phyloP scores from a whole-genome alignment of 1,140 invertebrate genomes.

The Physella acuta region DNA sequence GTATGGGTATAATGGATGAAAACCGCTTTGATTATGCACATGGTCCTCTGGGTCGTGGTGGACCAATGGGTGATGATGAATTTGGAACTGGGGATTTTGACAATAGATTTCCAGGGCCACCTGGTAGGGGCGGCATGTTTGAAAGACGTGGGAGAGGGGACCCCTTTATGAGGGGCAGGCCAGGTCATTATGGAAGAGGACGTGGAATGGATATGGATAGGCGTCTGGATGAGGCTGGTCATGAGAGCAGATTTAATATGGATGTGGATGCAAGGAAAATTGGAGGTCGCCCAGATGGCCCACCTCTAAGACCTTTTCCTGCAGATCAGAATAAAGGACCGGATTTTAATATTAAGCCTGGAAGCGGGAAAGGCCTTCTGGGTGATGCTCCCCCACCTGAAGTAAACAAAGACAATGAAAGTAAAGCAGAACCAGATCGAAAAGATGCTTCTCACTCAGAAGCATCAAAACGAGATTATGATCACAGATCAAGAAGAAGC shows the following conservation, averaged over 20 bases:
- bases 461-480: constrained; percentile 6
- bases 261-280: constrained; percentile 19
- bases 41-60: background rate
- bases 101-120: constrained; percentile 11
- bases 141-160: constrained; percentile 20
- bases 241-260: background rate
- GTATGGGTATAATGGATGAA: background rate
- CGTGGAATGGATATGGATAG: constrained; percentile 26
- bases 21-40: constrained; percentile 22
- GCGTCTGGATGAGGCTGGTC: constrained; percentile 17
- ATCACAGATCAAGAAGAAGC: constrained; percentile 14
- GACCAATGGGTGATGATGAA: constrained; percentile 7
- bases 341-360: background rate
- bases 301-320: background rate
- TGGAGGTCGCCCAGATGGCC: background rate
- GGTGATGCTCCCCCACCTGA: constrained; percentile 34
- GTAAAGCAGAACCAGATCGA: background rate
- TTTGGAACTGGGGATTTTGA: constrained; percentile 10
- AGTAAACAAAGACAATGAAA: constrained; percentile 8
- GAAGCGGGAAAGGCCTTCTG: constrained; percentile 26
- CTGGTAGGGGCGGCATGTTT: constrained; percentile 10
- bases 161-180: constrained; percentile 15
- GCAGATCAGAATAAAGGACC: background rate
- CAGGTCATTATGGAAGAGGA: constrained; percentile 17
- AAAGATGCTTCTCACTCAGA: constrained; percentile 10